Evolutionary conservation across 2,797 vertebrate species (phyloP).

Genomic region (Galaxias olidus): DNA sequence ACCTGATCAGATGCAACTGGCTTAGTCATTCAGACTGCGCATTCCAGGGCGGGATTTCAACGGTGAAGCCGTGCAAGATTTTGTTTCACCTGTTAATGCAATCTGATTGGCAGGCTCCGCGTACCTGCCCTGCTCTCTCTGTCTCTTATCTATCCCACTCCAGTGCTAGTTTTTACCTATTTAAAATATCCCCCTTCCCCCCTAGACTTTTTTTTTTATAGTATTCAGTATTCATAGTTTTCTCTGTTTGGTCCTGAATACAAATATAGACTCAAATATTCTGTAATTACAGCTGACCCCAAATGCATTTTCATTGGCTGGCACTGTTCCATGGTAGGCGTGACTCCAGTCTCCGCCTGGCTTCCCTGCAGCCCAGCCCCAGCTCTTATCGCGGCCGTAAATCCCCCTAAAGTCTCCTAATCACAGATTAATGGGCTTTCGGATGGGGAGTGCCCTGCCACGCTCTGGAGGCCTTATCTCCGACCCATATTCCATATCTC

Average conservation of each 20-base stretch:
- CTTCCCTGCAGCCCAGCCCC: conserved; percentile 59
- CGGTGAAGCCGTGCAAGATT: conserved; percentile 56
- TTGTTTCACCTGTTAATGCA: conserved; percentile 60
- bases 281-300: background rate
- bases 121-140: conserved; percentile 43
- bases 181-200: too few species aligned
- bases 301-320: conserved; percentile 26
- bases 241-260: too few species aligned
- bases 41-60: conserved; percentile 63
- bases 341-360: conserved; percentile 44
- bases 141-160: conserved; percentile 35
- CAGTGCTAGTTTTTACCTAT: background rate
- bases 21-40: conserved; percentile 60
- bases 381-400: conserved; percentile 75
- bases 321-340: conserved; percentile 37
- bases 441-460: conserved; percentile 66
- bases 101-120: conserved; percentile 53
- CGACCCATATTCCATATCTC: conserved; percentile 58
- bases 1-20: conserved; percentile 67
- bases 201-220: too few species aligned
- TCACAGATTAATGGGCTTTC: conserved; percentile 74
- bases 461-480: conserved; percentile 65
- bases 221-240: too few species aligned
- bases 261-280: conserved; percentile 28
- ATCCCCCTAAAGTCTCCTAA: conserved; percentile 77